phyloP scores from a whole-genome alignment of 2,797 vertebrate species.

The Acridotheres tristis region DNA sequence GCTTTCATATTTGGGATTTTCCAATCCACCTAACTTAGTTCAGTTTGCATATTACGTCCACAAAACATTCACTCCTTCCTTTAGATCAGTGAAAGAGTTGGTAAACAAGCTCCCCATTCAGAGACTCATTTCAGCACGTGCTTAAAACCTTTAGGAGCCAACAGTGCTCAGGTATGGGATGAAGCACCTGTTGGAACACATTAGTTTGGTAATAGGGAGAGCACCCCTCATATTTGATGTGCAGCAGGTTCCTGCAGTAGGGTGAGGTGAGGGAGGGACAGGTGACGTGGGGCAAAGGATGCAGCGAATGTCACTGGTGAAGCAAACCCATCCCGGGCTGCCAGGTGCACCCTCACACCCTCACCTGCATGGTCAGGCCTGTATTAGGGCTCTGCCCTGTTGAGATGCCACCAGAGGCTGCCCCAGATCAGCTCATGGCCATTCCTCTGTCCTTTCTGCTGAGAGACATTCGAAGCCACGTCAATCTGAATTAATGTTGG shows the following conservation, averaged over 20 bases:
- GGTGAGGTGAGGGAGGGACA: background rate
- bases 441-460: slow-evolving; percentile 7
- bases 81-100: background rate
- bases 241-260: background rate
- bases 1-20: background rate
- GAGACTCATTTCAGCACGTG: background rate
- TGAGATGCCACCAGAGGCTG: slow-evolving; percentile 18
- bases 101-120: background rate
- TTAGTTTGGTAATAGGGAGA: background rate
- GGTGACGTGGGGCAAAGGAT: background rate
- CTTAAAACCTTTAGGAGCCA: background rate
- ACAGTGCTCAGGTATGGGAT: background rate
- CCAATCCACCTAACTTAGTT: background rate
- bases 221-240: background rate
- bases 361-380: background rate
- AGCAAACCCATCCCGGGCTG: background rate
- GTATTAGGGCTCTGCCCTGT: background rate
- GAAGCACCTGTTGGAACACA: background rate
- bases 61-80: background rate
- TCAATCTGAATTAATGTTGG: slow-evolving; percentile 50
- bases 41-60: background rate
- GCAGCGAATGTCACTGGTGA: background rate
- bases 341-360: background rate
- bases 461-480: background rate
- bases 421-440: background rate